Conservation (phyloP, 2,888 invertebrate genomes). For the Norana najaformis region DNA sequence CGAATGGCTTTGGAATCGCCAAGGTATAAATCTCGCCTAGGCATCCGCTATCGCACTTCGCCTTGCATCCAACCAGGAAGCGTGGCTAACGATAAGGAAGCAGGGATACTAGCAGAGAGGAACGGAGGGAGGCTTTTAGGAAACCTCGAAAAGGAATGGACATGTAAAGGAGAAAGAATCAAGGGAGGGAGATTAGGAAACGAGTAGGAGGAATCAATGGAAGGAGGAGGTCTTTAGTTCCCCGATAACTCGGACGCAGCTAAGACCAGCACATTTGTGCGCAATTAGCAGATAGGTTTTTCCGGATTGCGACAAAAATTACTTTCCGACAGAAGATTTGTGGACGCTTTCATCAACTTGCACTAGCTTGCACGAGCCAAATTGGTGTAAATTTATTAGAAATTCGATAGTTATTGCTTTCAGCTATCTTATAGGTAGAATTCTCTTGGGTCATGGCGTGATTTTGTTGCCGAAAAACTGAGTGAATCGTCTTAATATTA, state of each 20-base stretch:
- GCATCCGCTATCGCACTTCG: neutral
- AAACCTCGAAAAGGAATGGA: neutral
- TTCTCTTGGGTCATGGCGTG: neutral
- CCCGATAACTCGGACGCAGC: neutral
- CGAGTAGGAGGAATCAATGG: neutral
- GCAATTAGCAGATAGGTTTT: neutral
- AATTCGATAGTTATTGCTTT: neutral
- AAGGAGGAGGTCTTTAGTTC: too few relatives aligned
- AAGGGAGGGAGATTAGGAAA: neutral
- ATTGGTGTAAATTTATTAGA: neutral
- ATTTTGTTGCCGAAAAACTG: neutral
- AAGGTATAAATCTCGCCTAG: neutral
- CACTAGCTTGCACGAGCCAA: neutral
- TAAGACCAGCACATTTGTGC: neutral
- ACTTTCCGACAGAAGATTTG: neutral
- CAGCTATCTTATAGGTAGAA: too few relatives aligned
- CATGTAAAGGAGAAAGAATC: neutral
- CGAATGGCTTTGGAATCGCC: neutral
- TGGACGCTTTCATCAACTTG: neutral
- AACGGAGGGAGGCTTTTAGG: neutral
- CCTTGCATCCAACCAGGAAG: neutral
- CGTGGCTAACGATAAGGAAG: neutral
- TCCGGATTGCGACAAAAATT: slow-evolving; percentile 2
- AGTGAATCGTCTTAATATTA: neutral
- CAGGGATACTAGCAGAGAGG: neutral